A percentile compares a stretch with the other conserved stretches of the same genome.
Conservation (phyloP, 2,113 vertebrate genomes). For the Glareola pratincola region DNA sequence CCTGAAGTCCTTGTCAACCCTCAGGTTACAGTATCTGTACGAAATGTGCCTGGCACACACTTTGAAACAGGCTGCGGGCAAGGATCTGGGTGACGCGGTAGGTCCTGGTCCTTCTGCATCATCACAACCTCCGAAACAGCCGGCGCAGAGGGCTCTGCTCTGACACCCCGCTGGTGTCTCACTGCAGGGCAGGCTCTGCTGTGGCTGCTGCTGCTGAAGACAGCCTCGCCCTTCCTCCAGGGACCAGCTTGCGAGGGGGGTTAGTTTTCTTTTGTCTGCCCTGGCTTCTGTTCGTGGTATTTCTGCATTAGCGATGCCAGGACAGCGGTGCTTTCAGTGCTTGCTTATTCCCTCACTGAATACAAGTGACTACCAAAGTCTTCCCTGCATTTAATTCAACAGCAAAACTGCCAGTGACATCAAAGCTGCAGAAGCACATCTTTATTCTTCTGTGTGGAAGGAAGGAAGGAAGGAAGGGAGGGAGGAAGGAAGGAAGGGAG, state of each 20-base stretch:
- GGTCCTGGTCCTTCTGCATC: not conserved
- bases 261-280: not conserved
- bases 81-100: not conserved
- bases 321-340: not conserved
- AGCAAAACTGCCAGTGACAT: not conserved
- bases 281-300: not conserved
- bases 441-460: not conserved
- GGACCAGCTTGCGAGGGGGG: not conserved
- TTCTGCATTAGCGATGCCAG: not conserved
- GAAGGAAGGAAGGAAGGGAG: not conserved
- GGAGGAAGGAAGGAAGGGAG: not conserved
- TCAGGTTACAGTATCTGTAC: not conserved
- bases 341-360: not conserved
- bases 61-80: not conserved
- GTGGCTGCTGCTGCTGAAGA: not conserved
- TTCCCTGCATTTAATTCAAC: not conserved
- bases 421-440: not conserved
- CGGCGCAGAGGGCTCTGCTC: not conserved
- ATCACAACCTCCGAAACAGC: accelerated
- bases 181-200: not conserved
- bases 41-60: not conserved
- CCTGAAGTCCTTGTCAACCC: not conserved
- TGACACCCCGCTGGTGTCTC: too few relatives aligned
- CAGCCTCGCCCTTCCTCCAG: not conserved
- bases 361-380: not conserved